phyloP scores from a whole-genome alignment of 1,140 invertebrate genomes.

The Pantala flavescens region DNA sequence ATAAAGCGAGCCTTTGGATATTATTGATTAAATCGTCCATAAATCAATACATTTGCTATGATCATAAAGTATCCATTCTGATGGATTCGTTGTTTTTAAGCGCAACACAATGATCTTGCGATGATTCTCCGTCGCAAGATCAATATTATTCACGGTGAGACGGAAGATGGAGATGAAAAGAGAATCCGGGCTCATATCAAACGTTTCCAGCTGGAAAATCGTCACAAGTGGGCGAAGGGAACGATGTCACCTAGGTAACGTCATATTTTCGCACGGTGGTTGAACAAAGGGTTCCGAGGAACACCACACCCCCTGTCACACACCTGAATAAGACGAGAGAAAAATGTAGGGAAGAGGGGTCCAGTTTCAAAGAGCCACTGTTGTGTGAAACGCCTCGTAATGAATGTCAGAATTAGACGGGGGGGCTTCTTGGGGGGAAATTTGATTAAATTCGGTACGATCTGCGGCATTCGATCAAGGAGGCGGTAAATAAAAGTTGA shows the following conservation, averaged over 20 bases:
- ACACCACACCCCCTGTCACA: too few relatives aligned
- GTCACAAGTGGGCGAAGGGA: background rate
- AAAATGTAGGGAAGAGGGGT: too few relatives aligned
- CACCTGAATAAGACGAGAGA: background rate
- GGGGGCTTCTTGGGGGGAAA: background rate
- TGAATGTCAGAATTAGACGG: constrained; percentile 1
- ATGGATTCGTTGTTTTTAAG: too few relatives aligned
- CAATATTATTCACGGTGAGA: background rate
- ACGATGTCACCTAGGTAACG: constrained; percentile 4
- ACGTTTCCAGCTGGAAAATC: background rate
- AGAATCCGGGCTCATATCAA: background rate
- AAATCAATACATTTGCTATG: too few relatives aligned
- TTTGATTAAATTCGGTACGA: constrained; percentile 7
- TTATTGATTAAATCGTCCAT: too few relatives aligned
- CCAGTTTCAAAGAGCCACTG: background rate
- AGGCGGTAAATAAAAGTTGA: background rate
- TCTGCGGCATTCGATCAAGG: background rate
- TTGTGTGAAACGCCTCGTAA: constrained; percentile 2
- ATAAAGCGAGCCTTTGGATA: too few relatives aligned
- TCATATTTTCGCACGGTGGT: constrained; percentile 9
- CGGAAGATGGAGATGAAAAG: background rate
- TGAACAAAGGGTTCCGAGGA: background rate
- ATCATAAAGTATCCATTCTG: too few relatives aligned
- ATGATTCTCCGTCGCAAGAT: background rate
- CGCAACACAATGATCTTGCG: background rate